Evolutionary conservation across 2,888 invertebrate genomes (phyloP), one percentile per base, ranked within the genome.

Genomic region (Epistrophe eligans): DNA sequence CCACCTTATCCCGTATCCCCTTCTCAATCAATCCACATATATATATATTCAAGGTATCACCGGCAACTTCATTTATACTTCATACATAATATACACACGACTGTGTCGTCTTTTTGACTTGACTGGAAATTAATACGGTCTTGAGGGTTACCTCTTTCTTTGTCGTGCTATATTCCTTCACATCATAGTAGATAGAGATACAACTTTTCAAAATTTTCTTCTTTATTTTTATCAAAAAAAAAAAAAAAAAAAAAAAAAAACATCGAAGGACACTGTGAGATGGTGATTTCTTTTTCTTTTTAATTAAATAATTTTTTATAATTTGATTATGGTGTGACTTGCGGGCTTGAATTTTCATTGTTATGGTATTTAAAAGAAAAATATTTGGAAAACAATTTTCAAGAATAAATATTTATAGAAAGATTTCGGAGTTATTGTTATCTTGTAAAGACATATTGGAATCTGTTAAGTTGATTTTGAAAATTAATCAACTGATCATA

Each of bases 71-170:
- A 85, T 85, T 85, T 80, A 67, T 76, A 74, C 55, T 55, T 71
- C 64, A 70, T 72, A 64, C 62, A 64, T 72, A 64, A 64, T 72
- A 64, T 62, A 64, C 67, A 50, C 50, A 67, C 50, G 67, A 67
- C 73, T 58, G 66, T 87, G 82, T 82, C 79, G 70, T 76, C 74
- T 82, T 82, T n/a, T 24, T 24, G 71, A 50, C 64, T 87, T 87
- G 83, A 45, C 71, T 87, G 83, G 79, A 87, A 87, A 87, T 83
- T 87, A 87, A 87, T 87, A 83, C 83, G 74, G 79, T 87, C 79
- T 48, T 79, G 82, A 76, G 87, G 79, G 79, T 87, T 83, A 87
- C 79, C 87, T 87, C 87, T 87, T 87, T 72, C 45, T 76, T 79
- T 82, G 82, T 79, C 81, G 60, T 72, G 52, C 74, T 79, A 60